phyloP scores from a whole-genome alignment of 2,113 vertebrate genomes.

The Myotis brandtii region DNA sequence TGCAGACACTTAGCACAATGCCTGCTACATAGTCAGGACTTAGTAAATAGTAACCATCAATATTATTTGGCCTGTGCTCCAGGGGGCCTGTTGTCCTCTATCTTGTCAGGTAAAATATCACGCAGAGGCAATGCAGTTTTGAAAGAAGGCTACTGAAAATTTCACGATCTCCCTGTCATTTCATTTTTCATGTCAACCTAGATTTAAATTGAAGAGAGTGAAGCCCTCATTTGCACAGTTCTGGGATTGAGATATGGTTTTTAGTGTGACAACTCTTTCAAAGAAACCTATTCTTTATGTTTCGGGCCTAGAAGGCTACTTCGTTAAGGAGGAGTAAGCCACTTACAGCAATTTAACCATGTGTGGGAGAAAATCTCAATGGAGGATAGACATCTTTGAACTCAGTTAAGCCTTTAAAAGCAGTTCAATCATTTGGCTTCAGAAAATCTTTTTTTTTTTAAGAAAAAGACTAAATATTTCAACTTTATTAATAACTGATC shows the following conservation, averaged over 20 bases:
- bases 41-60: not conserved
- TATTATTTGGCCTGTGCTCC: not conserved
- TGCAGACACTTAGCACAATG: not conserved
- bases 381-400: not conserved
- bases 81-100: not conserved
- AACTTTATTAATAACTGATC: not conserved
- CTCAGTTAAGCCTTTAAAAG: not conserved
- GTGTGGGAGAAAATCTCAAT: not conserved
- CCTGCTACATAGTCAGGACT: not conserved
- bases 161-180: not conserved
- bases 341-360: not conserved
- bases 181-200: not conserved
- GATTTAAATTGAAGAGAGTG: not conserved
- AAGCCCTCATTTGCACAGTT: not conserved
- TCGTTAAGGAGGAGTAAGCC: not conserved
- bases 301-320: accelerated
- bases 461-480: not conserved
- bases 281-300: too few relatives aligned
- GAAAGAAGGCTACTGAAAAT: not conserved
- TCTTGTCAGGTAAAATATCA: not conserved
- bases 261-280: not conserved
- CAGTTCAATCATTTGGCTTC: not conserved
- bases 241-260: not conserved
- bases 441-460: not conserved
- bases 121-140: not conserved